Conservation (phyloP, 2,113 vertebrate species). For the Micronisus gabar region DNA sequence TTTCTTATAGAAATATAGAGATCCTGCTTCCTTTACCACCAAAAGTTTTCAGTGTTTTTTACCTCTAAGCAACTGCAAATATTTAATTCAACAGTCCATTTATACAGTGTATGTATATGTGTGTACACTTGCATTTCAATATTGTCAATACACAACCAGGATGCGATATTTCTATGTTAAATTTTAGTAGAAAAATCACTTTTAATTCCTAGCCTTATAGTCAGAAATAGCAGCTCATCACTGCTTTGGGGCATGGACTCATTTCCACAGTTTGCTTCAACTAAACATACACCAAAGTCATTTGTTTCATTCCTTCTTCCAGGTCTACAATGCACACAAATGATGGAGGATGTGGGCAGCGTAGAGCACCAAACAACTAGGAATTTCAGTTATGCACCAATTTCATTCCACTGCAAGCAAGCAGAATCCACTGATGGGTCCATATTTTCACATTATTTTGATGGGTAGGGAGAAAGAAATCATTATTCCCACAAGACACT, state of each 20-base stretch:
- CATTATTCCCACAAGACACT: background rate
- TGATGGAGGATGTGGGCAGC: rapidly evolving
- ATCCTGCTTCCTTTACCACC: background rate
- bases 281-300: rapidly evolving
- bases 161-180: background rate
- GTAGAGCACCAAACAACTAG: rapidly evolving
- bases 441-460: background rate
- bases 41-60: background rate
- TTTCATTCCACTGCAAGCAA: background rate
- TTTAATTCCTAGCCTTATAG: background rate
- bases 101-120: rapidly evolving
- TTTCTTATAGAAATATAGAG: background rate
- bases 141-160: background rate
- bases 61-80: background rate
- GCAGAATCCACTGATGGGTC: background rate
- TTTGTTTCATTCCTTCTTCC: background rate
- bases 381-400: background rate
- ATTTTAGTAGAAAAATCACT: background rate
- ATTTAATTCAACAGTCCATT: background rate
- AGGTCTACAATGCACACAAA: background rate
- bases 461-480: background rate
- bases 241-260: background rate
- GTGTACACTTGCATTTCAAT: background rate
- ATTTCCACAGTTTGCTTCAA: background rate
- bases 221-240: background rate